Conservation (phyloP, 2,888 invertebrate genomes). For the Chorisops tibialis region DNA sequence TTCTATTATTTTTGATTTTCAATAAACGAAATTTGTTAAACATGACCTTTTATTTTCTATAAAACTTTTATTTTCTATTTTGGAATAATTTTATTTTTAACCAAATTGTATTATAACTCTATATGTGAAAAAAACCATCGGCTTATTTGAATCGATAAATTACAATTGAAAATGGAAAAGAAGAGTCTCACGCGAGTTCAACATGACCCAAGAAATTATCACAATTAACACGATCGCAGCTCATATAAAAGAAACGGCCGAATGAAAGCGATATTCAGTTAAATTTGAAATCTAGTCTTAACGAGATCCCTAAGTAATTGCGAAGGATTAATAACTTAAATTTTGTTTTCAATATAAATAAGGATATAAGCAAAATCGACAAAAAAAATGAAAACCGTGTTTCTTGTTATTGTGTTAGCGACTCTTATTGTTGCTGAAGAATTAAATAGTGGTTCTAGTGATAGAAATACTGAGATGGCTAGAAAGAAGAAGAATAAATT, state of each 20-base stretch:
- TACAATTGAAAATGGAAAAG: no score
- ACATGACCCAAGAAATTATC: slow-evolving; percentile 4
- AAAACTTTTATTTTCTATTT: no score
- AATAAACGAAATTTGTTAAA: no score
- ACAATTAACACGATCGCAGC: background rate
- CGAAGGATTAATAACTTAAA: background rate
- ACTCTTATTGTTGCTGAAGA: slow-evolving; percentile 21
- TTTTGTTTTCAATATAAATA: no score
- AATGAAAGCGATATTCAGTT: slow-evolving; percentile 9
- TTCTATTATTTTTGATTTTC: no score
- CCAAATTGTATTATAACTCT: no score
- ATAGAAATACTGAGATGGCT: slow-evolving; percentile 4
- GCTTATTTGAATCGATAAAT: no score
- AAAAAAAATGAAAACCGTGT: slow-evolving; percentile 22
- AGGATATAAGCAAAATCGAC: background rate
- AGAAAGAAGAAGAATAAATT: slow-evolving; percentile 24
- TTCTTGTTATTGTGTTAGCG: slow-evolving; percentile 20
- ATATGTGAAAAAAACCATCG: no score
- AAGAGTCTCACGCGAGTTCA: background rate
- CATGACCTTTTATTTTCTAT: no score
- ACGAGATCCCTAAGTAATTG: background rate
- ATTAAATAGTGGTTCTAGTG: background rate
- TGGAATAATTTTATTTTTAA: no score
- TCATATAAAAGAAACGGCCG: slow-evolving; percentile 12
- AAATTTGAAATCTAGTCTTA: background rate